A percentile compares a stretch with the other conserved stretches of the same genome.
These are phyloP conservation scores for Vandiemenella viatica DNA, from an alignment of 2,888 invertebrate species.

Conservation along the genomic window DNA sequence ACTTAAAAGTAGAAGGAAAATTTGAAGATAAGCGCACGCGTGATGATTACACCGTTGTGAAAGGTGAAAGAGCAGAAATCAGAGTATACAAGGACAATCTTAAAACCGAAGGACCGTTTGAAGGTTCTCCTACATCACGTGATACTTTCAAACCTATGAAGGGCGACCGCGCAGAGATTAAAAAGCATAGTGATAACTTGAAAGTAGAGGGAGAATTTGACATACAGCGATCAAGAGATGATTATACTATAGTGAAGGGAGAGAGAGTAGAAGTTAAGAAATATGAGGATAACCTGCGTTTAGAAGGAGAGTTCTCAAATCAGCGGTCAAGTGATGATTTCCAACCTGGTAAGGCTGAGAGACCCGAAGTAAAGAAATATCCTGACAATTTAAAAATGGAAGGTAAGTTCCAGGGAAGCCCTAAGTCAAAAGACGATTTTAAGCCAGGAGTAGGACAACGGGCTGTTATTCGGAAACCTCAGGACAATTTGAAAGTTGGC, in stretches of 20 bases:
- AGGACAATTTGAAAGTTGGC: slow-evolving; percentile 36
- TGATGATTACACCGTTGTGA: slow-evolving; percentile 15
- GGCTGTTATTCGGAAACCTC: slow-evolving; percentile 16
- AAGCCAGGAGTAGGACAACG: slow-evolving; percentile 19
- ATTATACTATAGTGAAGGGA: slow-evolving; percentile 32
- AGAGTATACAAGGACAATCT: slow-evolving; percentile 29
- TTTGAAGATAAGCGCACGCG: slow-evolving; percentile 20
- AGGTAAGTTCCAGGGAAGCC: slow-evolving; percentile 21
- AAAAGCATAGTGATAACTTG: slow-evolving; percentile 16
- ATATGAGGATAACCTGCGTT: slow-evolving; percentile 47
- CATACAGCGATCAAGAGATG: slow-evolving; percentile 29
- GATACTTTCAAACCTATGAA: slow-evolving; percentile 38
- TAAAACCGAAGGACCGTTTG: slow-evolving; percentile 23
- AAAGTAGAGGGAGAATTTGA: slow-evolving; percentile 35
- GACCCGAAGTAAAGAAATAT: slow-evolving; percentile 27
- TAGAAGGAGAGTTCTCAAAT: slow-evolving; percentile 49
- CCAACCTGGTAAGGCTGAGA: slow-evolving; percentile 26
- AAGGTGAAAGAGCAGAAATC: slow-evolving; percentile 28
- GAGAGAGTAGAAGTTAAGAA: slow-evolving; percentile 36
- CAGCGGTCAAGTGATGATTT: slow-evolving; percentile 19
- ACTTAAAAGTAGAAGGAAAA: slow-evolving; percentile 31
- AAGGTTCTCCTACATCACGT: slow-evolving; percentile 20
- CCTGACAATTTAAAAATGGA: slow-evolving; percentile 30
- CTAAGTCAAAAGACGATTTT: slow-evolving; percentile 7
- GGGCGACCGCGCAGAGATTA: slow-evolving; percentile 38